These are phyloP conservation scores for Pyrocoelia pectoralis DNA, from an alignment of 2,888 invertebrate species.

Conservation along the genomic window DNA sequence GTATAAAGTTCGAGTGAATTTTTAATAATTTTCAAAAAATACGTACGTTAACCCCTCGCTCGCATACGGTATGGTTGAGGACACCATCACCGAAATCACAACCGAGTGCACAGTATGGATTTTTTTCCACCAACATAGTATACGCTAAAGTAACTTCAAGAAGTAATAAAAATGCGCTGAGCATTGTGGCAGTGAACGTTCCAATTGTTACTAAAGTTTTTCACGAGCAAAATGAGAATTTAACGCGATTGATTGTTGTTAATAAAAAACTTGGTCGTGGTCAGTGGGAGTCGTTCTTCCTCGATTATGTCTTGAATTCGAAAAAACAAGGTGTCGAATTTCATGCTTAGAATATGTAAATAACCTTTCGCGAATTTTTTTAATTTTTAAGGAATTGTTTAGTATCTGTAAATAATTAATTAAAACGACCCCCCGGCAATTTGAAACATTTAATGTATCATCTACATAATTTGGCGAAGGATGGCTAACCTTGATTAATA, in stretches of 20 bases:
- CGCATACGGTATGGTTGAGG: slow-evolving; percentile 21
- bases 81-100: slow-evolving; percentile 24
- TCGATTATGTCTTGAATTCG: slow-evolving; percentile 12
- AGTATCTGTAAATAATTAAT: no score
- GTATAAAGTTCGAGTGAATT: slow-evolving; percentile 11
- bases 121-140: slow-evolving; percentile 7
- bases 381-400: no score
- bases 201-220: slow-evolving; percentile 2
- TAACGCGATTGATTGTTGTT: slow-evolving; percentile 5
- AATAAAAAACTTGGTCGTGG: not conserved
- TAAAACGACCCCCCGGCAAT: no score
- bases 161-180: not conserved
- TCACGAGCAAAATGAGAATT: slow-evolving; percentile 9
- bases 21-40: not conserved
- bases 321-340: not conserved
- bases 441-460: no score
- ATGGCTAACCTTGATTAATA: no score
- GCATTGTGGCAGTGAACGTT: slow-evolving; percentile 17
- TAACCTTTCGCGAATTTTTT: no score
- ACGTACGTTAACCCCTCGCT: slow-evolving; percentile 18
- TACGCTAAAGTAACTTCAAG: not conserved
- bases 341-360: not conserved
- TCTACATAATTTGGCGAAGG: no score
- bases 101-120: slow-evolving; percentile 23
- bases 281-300: not conserved